Conservation (phyloP, 1,140 invertebrate species). For the Doryteuthis pealeii region DNA sequence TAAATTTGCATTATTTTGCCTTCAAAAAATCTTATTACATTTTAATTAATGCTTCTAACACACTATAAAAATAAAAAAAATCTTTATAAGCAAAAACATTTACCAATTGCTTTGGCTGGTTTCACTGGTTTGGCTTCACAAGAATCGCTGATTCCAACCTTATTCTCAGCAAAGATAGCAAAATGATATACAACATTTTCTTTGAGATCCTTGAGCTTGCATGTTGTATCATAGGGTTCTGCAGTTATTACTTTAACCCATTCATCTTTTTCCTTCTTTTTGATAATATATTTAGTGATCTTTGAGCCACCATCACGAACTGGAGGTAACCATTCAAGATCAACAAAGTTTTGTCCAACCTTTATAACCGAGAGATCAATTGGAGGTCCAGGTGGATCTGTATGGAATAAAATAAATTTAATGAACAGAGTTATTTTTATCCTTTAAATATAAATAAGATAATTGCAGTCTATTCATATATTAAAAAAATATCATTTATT, state of each 20-base stretch:
- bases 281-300: conserved; percentile 67
- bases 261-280: conserved; percentile 35
- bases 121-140: conserved; percentile 21
- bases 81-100: too few species aligned
- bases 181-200: conserved; percentile 63
- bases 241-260: conserved; percentile 5
- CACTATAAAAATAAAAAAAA: too few species aligned
- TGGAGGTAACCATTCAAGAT: conserved; percentile 89
- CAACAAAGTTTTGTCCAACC: conserved; percentile 90
- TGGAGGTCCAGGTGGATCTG: conserved; percentile 83
- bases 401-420: conserved; percentile 2
- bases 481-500: too few species aligned
- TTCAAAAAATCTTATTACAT: too few species aligned
- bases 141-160: conserved; percentile 73
- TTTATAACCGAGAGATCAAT: conserved; percentile 90
- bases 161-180: conserved; percentile 81
- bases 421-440: too few species aligned
- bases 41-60: too few species aligned
- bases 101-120: conserved; percentile 88
- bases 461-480: too few species aligned
- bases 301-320: conserved; percentile 89
- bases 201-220: conserved; percentile 62
- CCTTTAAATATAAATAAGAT: conserved; percentile 44
- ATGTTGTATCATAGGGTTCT: background rate
- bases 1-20: too few species aligned